A percentile compares a stretch with the other conserved stretches of the same genome.
Conservation (phyloP, 2,113 vertebrate genomes). For the Muntiacus reevesi region DNA sequence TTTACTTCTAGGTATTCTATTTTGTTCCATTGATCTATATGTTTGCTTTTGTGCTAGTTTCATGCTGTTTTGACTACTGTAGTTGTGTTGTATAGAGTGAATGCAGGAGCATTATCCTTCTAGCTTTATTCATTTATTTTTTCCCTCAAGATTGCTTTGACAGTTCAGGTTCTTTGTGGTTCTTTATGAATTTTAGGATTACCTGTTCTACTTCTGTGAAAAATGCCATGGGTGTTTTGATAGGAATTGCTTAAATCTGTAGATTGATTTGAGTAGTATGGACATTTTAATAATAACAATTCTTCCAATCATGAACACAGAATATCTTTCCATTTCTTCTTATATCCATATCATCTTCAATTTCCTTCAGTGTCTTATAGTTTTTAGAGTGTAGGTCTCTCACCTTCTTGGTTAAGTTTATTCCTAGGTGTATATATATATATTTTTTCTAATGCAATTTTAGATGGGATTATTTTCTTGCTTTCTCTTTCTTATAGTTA, state of each 20-base stretch:
- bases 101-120: background rate
- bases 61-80: background rate
- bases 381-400: background rate
- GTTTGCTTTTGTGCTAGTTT: background rate
- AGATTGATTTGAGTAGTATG: background rate
- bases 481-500: background rate
- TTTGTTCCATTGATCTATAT: background rate
- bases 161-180: background rate
- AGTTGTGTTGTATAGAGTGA: background rate
- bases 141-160: background rate
- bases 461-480: background rate
- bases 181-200: background rate
- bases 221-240: background rate
- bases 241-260: background rate
- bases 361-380: background rate
- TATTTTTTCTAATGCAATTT: background rate
- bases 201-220: background rate
- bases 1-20: background rate
- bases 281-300: background rate
- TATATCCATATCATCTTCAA: background rate
- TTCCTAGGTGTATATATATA: background rate
- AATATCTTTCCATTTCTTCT: background rate
- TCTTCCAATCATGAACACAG: background rate
- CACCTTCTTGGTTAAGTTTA: background rate
- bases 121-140: background rate